Percentiles rank a stretch among this genome's conserved stretches.
These are phyloP conservation scores for Decapterus maruadsi DNA, from an alignment of 2,797 vertebrate species.

Conservation along the genomic window DNA sequence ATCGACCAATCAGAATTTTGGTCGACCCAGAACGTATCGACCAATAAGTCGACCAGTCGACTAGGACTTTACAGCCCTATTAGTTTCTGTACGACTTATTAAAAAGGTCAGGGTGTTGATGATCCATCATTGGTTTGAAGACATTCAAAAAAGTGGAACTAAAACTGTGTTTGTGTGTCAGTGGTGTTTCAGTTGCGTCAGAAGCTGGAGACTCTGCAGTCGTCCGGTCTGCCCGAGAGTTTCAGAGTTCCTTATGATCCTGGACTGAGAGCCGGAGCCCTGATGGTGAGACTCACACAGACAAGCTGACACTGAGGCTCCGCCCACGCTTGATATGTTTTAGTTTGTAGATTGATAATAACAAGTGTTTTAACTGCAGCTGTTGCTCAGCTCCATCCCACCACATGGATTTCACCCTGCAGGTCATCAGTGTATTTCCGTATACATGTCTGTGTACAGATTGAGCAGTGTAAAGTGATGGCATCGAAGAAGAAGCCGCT, in stretches of 20 bases:
- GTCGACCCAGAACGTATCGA: too few relatives aligned
- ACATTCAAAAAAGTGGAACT: background rate
- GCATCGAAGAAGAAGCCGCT: conserved; percentile 98
- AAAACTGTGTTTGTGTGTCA: conserved; percentile 63
- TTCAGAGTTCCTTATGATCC: conserved; percentile 98
- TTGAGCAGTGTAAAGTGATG: conserved; percentile 99
- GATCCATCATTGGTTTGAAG: background rate
- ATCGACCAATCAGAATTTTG: too few relatives aligned
- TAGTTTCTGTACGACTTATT: too few relatives aligned
- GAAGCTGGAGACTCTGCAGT: conserved; percentile 94
- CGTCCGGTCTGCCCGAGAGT: conserved; percentile 90
- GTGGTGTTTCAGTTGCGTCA: conserved; percentile 95
- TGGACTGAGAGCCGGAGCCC: conserved; percentile 92
- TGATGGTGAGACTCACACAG: conserved; percentile 86
- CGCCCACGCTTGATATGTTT: too few relatives aligned
- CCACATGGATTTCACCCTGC: background rate
- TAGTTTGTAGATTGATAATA: too few relatives aligned
- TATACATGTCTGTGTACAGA: conserved; percentile 78
- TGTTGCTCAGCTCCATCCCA: background rate
- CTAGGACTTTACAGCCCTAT: too few relatives aligned
- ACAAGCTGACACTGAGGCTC: background rate
- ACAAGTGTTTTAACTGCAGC: background rate
- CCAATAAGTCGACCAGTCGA: too few relatives aligned
- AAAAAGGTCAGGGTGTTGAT: background rate
- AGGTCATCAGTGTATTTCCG: background rate